A percentile compares a stretch with the other conserved stretches of the same genome.
Conservation (phyloP, 2,888 invertebrate species). For the Aspidapion aeneum region DNA sequence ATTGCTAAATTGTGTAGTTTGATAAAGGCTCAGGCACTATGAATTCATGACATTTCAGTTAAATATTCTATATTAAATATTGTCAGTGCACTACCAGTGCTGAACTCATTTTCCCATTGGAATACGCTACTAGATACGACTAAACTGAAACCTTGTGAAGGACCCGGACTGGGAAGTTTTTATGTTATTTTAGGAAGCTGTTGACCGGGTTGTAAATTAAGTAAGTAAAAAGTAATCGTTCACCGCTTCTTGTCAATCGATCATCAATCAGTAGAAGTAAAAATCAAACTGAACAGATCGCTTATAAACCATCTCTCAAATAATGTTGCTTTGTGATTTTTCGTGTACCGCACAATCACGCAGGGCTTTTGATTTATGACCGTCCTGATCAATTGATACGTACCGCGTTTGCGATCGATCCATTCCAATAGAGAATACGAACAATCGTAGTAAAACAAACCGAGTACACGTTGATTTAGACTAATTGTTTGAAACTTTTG, state of each 20-base stretch:
- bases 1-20: too few species aligned
- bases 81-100: too few species aligned
- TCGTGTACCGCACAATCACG: slow-evolving; percentile 27
- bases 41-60: too few species aligned
- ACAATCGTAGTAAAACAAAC: neutral
- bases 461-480: neutral
- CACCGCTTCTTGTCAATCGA: slow-evolving; percentile 36
- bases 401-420: slow-evolving; percentile 19
- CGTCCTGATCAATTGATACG: slow-evolving; percentile 31
- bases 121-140: too few species aligned
- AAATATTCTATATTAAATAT: too few species aligned
- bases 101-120: too few species aligned
- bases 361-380: slow-evolving; percentile 32
- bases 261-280: slow-evolving; percentile 40
- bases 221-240: slow-evolving; percentile 36
- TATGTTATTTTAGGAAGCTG: slow-evolving; percentile 29
- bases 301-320: slow-evolving; percentile 30
- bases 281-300: slow-evolving; percentile 38
- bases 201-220: slow-evolving; percentile 28
- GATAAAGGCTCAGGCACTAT: too few species aligned
- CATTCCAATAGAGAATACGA: neutral
- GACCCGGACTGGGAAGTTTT: too few species aligned
- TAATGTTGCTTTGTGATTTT: slow-evolving; percentile 27
- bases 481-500: neutral
- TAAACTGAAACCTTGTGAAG: too few species aligned